Evolutionary conservation across 2,113 vertebrate species (phyloP).

Genomic region (Osmerus eperlanus): DNA sequence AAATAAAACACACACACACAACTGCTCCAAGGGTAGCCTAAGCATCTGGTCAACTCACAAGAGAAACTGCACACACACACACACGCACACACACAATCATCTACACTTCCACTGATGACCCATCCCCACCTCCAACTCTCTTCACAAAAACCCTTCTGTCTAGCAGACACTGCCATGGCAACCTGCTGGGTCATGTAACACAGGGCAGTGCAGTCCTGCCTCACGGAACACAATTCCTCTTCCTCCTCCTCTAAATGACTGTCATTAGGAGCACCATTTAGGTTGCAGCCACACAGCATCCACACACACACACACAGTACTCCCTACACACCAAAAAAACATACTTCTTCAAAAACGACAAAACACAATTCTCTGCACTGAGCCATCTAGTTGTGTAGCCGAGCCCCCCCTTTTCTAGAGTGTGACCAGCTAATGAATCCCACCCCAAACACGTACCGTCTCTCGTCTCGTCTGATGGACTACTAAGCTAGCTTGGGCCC

Average conservation of each 20-base stretch:
- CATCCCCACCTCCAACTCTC: too few species aligned
- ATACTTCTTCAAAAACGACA: neutral
- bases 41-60: too few species aligned
- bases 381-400: neutral
- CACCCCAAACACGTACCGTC: neutral
- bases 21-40: too few species aligned
- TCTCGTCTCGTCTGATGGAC: too few species aligned
- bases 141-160: constrained; percentile 8
- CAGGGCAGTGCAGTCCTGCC: constrained; percentile 13
- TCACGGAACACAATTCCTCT: neutral
- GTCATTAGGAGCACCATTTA: neutral
- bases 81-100: too few species aligned
- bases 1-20: too few species aligned
- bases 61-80: too few species aligned
- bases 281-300: neutral
- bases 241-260: constrained; percentile 16
- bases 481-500: too few species aligned
- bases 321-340: neutral
- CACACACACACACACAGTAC: neutral
- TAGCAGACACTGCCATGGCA: constrained; percentile 37
- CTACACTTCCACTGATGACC: too few species aligned
- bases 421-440: neutral
- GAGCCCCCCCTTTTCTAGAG: neutral
- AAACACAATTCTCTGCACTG: neutral
- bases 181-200: constrained; percentile 32